Conservation (phyloP, 35 echinoderm and acorn worm genomes). For the Patiria miniata region DNA sequence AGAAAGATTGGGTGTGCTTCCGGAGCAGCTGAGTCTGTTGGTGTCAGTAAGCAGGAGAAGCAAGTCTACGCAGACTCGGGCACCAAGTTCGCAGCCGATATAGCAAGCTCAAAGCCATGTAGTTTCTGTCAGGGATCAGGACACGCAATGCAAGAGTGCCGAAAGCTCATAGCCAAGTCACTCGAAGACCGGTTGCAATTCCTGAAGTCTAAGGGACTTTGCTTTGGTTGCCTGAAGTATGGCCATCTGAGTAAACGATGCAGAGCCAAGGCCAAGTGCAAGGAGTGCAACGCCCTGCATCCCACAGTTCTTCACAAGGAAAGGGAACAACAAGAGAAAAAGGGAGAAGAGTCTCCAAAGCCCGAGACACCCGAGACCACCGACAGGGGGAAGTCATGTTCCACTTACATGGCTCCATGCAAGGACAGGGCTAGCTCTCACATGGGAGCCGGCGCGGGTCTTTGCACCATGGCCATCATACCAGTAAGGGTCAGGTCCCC, state of each 20-base stretch:
- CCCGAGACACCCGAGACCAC: neutral
- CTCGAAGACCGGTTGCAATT: constrained; percentile 34
- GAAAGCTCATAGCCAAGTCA: constrained; percentile 15
- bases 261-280: constrained; percentile 35
- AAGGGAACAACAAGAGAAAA: neutral
- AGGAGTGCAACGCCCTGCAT: constrained; percentile 27
- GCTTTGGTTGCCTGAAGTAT: constrained; percentile 64
- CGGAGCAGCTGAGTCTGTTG: neutral
- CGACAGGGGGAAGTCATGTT: neutral
- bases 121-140: neutral
- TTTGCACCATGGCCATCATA: constrained; percentile 16
- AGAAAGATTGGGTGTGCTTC: neutral
- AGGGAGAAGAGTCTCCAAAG: neutral
- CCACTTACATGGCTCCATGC: neutral
- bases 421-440: neutral
- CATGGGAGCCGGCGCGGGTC: constrained; percentile 2
- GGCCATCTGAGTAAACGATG: constrained; percentile 55
- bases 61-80: neutral
- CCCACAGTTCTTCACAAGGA: constrained; percentile 46
- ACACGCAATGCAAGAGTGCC: constrained; percentile 46
- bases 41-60: neutral
- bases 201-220: constrained; percentile 38
- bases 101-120: constrained; percentile 3
- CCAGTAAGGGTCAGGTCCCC: neutral
- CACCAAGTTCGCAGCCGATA: neutral